Evolutionary conservation across 2,888 invertebrate genomes (phyloP).

Genomic region (Zygaena filipendulae): DNA sequence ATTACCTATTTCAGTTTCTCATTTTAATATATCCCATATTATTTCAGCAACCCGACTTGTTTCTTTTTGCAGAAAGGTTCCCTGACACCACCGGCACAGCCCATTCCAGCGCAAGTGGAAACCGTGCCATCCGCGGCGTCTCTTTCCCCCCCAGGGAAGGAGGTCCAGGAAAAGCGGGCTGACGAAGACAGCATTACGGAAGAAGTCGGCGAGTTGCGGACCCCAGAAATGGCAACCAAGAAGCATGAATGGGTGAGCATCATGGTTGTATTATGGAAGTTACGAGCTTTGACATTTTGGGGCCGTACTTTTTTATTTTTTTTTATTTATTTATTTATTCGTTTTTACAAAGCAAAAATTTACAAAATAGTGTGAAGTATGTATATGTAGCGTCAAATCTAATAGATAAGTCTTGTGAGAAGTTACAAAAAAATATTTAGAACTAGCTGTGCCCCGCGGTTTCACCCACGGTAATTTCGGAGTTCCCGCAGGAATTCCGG

Average conservation of each 20-base stretch:
- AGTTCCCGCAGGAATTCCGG: too few species aligned
- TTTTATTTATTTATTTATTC: background rate
- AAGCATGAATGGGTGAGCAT: constrained; percentile 45
- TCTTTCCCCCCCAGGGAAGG: constrained; percentile 15
- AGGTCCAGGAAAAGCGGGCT: constrained; percentile 14
- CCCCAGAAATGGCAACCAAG: constrained; percentile 25
- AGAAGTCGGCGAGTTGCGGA: constrained; percentile 36
- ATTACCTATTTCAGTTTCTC: constrained; percentile 16
- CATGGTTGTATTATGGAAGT: too few species aligned
- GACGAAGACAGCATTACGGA: constrained; percentile 42
- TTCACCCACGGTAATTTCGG: too few species aligned
- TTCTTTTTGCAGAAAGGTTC: constrained; percentile 24
- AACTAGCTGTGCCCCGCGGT: too few species aligned
- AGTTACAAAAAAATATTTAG: too few species aligned
- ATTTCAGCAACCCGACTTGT: too few species aligned
- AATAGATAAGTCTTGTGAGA: too few species aligned
- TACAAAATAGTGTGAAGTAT: too few species aligned
- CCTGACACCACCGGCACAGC: constrained; percentile 21
- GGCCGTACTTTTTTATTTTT: constrained; percentile 5
- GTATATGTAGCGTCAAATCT: too few species aligned
- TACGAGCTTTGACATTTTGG: background rate
- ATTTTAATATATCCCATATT: constrained; percentile 13
- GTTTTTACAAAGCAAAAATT: too few species aligned
- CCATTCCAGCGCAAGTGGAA: constrained; percentile 26
- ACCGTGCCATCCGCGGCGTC: constrained; percentile 18